Base-by-base conservation (phyloP, 2,113 vertebrate genomes). In the Rhodinocichla rosea region DNA sequence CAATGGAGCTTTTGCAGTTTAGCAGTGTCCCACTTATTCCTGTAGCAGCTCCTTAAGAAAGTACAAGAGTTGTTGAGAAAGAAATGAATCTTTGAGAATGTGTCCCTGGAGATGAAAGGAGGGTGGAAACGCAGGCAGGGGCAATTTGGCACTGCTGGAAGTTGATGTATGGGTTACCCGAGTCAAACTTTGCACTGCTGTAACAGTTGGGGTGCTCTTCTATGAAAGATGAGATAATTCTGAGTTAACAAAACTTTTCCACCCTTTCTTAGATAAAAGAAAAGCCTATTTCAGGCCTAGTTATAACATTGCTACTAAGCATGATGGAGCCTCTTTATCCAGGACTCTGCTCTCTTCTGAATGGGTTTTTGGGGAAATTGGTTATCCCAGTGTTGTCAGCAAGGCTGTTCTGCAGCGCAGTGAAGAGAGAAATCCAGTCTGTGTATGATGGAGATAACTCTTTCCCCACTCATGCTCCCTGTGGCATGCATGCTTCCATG, bases 91-190 rank as follows among this genome's bases (percentile, higher is more conserved):
- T 71, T 68, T 78, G 64, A 5, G 10, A 76, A 53, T 2, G 1
- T 10, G 13, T 50, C 20, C 33, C 45, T 73, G 40, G 40, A 82
- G 33, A n/a, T 32, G 27, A 78, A 87, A 59, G 11, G 50, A 84
- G 49, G 6, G 28, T 26, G 80, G 74, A 47, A 85, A 30, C 35
- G 27, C 4, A 3, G 13, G 14, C 12, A 42, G 15, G 47, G 15
- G 22, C 89, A 11, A 20, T 64, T 59, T 79, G 53, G n/a, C 27
- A 24, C 19, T 63, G 32, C 47, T 82, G 19, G 17, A 87, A 78
- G 22, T 20, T 78, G 23, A 20, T 2, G 0, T 47, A 6, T 0
- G 7, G 22, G 10, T 63, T 65, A n/a, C 47, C 19, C 0, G 2
- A 68, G 23, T 44, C 55, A 45, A 26, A n/a, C 19, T 11, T 1